These are phyloP conservation scores for Selene dorsalis DNA, from an alignment of 2,797 vertebrate species.

Conservation along the genomic window DNA sequence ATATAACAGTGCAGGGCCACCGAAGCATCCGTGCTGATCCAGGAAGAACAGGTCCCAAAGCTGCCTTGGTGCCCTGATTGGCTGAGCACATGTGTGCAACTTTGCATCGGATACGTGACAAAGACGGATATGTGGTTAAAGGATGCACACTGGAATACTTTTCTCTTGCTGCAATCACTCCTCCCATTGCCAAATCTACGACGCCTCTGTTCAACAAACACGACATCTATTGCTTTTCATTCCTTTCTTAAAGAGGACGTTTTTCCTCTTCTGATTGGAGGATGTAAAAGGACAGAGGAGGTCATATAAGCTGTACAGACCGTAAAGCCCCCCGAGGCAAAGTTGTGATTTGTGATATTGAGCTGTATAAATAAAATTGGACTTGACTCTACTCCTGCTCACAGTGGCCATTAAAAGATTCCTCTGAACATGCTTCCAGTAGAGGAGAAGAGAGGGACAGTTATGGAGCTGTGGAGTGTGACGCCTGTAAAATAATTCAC, in stretches of 20 bases:
- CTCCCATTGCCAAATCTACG: background rate
- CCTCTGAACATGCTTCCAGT: background rate
- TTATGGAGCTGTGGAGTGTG: background rate
- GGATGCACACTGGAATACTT: background rate
- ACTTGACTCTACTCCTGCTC: background rate
- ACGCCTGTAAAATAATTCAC: background rate
- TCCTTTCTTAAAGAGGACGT: background rate
- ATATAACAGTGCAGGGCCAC: background rate
- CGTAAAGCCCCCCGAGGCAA: background rate
- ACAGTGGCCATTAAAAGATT: background rate
- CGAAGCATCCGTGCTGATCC: background rate
- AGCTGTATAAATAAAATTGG: background rate
- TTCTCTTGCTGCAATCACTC: background rate
- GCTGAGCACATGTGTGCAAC: background rate
- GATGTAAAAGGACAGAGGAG: background rate
- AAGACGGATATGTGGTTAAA: background rate
- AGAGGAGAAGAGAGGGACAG: background rate
- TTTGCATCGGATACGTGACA: background rate
- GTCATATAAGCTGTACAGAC: background rate
- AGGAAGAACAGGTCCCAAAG: background rate
- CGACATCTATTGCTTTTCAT: background rate
- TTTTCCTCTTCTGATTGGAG: background rate
- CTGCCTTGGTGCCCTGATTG: slow-evolving; percentile 7
- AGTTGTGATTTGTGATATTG: background rate
- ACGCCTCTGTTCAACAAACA: background rate